Conservation (phyloP, 2,888 invertebrate genomes). For the Sinodicranocentrus sp. region DNA sequence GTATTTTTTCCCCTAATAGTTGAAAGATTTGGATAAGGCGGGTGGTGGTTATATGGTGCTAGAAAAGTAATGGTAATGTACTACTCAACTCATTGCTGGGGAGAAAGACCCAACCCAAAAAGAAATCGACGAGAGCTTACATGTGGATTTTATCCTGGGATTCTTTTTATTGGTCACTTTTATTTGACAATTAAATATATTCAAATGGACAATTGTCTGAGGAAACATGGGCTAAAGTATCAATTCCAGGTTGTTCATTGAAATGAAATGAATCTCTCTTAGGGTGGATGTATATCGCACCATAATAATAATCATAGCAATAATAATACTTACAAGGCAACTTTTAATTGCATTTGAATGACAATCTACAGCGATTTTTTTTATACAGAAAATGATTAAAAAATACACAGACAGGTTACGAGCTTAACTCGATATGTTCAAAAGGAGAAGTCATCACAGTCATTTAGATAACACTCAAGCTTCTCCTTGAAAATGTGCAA, state of each 20-base stretch:
- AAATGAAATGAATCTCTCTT: slow-evolving; percentile 8
- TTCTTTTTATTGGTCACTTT: slow-evolving; percentile 36
- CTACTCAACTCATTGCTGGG: not conserved
- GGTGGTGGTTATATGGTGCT: not conserved
- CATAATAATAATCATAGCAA: slow-evolving; percentile 32
- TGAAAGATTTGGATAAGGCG: slow-evolving; percentile 20
- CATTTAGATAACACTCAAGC: slow-evolving; percentile 46
- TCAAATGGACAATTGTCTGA: slow-evolving; percentile 56
- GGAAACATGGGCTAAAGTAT: slow-evolving; percentile 42
- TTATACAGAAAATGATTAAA: too few relatives aligned
- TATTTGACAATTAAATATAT: slow-evolving; percentile 54
- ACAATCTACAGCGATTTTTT: not conserved
- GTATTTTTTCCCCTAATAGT: slow-evolving; percentile 17
- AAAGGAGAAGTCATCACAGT: not conserved
- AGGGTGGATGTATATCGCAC: slow-evolving; percentile 43
- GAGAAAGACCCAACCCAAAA: slow-evolving; percentile 45
- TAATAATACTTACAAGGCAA: slow-evolving; percentile 44
- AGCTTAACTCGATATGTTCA: too few relatives aligned
- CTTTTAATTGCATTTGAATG: slow-evolving; percentile 49
- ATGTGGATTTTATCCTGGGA: not conserved
- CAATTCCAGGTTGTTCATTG: slow-evolving; percentile 53
- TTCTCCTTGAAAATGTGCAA: slow-evolving; percentile 36
- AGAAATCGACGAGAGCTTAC: not conserved
- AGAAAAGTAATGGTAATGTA: slow-evolving; percentile 28
- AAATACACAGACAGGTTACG: too few relatives aligned